Conservation (phyloP, 2,888 invertebrate species). For the Caenorhabditis drosophilae region DNA sequence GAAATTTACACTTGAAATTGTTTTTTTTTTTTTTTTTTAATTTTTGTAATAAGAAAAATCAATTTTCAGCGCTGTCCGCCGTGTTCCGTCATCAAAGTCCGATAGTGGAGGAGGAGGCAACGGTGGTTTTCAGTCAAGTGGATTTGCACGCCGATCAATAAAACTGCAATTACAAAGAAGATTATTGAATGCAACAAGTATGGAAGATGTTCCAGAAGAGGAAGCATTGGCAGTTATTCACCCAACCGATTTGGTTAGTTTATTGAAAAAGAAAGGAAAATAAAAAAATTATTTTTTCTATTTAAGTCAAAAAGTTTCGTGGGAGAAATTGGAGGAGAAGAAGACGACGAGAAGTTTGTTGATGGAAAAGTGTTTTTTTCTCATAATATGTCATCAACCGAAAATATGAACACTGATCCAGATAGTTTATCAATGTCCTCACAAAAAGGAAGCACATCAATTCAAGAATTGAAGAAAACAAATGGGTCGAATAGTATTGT, state of each 20-base stretch:
- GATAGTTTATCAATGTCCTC: slow-evolving; percentile 13
- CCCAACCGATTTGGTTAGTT: too few species aligned
- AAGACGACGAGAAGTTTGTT: slow-evolving; percentile 18
- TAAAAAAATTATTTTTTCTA: too few species aligned
- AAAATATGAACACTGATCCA: background rate
- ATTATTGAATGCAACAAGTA: slow-evolving; percentile 11
- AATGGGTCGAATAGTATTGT: slow-evolving; percentile 24
- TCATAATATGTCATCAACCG: slow-evolving; percentile 3
- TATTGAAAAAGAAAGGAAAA: too few species aligned
- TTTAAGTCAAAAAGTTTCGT: slow-evolving; percentile 2
- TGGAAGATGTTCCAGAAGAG: slow-evolving; percentile 39
- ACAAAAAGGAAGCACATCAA: slow-evolving; percentile 4
- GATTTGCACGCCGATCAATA: slow-evolving; percentile 25
- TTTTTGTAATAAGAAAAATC: too few species aligned
- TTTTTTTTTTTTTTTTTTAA: too few species aligned
- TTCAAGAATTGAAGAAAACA: too few species aligned
- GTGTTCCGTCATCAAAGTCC: slow-evolving; percentile 13
- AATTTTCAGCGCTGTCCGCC: slow-evolving; percentile 27
- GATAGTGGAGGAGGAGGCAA: slow-evolving; percentile 5
- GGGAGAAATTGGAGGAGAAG: slow-evolving; percentile 8
- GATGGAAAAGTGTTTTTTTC: slow-evolving; percentile 23
- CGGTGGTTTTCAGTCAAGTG: too few species aligned
- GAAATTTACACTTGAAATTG: too few species aligned
- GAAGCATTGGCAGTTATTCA: slow-evolving; percentile 7
- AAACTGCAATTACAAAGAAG: slow-evolving; percentile 17